A percentile compares a stretch with the other conserved stretches of the same genome.
phyloP scores from a whole-genome alignment of 2,888 invertebrate species.

The Plagiodera versicolora region DNA sequence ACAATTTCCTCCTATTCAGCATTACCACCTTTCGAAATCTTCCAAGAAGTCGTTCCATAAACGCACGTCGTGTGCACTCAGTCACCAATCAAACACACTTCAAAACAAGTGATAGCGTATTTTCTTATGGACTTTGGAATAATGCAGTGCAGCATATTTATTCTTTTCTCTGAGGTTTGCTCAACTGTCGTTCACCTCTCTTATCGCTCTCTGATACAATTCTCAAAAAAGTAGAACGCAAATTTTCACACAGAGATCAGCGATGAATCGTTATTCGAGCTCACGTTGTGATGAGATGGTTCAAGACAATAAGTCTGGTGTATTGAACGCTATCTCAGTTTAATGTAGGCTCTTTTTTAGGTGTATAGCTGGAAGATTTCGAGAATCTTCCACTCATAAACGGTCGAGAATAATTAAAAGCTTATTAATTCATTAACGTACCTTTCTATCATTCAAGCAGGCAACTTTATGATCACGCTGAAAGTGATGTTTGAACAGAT shows the following conservation, averaged over 20 bases:
- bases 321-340: too few relatives aligned
- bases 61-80: neutral
- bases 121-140: neutral
- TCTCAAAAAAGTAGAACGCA: conserved; percentile 30
- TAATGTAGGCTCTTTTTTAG: too few relatives aligned
- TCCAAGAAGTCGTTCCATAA: neutral
- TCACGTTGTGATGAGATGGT: too few relatives aligned
- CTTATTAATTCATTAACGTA: neutral
- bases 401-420: neutral
- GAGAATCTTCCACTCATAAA: neutral
- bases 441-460: neutral
- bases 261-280: conserved; percentile 22
- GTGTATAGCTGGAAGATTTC: too few relatives aligned
- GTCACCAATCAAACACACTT: neutral
- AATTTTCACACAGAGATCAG: conserved; percentile 26
- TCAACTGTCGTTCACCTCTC: conserved; percentile 35
- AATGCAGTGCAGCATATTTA: conserved; percentile 11
- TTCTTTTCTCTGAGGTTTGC: conserved; percentile 10
- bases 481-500: neutral
- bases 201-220: conserved; percentile 32
- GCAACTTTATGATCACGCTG: neutral
- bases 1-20: neutral
- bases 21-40: neutral
- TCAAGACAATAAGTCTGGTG: too few relatives aligned
- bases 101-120: neutral